phyloP scores from a whole-genome alignment of 2,113 vertebrate species.

The Pygoscelis adeliae region DNA sequence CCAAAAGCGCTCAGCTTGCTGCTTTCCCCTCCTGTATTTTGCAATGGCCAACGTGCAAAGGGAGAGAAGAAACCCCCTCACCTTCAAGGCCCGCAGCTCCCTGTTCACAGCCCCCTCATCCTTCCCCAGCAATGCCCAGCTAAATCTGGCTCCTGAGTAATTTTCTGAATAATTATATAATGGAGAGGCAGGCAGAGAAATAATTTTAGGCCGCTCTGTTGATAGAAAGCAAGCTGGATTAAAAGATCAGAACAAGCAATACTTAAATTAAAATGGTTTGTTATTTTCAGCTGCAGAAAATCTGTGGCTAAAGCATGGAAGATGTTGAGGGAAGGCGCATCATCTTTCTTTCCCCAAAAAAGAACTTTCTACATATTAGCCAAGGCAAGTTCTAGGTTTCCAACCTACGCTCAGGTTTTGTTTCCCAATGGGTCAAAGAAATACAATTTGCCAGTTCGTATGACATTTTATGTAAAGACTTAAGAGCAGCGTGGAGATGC shows the following conservation, averaged over 20 bases:
- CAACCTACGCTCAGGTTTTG: neutral
- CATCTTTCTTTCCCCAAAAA: neutral
- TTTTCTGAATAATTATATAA: conserved; percentile 65
- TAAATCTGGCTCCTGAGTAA: conserved; percentile 39
- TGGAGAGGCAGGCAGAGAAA: conserved; percentile 15
- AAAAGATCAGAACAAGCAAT: conserved; percentile 57
- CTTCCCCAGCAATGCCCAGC: neutral
- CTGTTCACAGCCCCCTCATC: neutral
- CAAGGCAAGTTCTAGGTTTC: neutral
- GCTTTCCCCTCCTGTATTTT: accelerated
- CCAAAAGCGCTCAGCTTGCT: accelerated
- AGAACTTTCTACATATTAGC: accelerated
- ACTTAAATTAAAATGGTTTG: conserved; percentile 56
- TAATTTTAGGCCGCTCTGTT: neutral
- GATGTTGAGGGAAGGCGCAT: accelerated
- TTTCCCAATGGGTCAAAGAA: neutral
- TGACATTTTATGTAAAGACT: neutral
- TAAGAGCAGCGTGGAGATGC: accelerated
- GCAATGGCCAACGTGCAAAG: neutral
- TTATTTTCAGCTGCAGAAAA: neutral
- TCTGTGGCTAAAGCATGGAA: neutral
- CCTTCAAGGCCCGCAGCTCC: neutral
- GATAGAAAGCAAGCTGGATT: conserved; percentile 55
- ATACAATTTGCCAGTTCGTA: neutral
- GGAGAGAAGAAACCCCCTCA: neutral